Evolutionary conservation across 2,888 invertebrate genomes (phyloP).

Genomic region (Drosophila neonasuta): DNA sequence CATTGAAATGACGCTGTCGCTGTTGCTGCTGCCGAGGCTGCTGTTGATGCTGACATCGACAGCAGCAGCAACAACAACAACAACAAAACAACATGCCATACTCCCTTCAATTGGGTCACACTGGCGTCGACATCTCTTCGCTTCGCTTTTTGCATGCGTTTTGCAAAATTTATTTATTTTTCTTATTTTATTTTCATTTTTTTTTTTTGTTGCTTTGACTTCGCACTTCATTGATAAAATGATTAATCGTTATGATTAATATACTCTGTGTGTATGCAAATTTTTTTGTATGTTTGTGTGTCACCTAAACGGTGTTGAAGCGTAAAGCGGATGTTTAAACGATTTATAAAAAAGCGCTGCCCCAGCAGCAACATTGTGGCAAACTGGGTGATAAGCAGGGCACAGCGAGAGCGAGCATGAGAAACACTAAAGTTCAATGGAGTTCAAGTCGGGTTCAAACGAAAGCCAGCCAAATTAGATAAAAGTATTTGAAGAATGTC

Average conservation of each 20-base stretch:
- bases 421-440: slow-evolving; percentile 37
- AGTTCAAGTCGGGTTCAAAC: slow-evolving; percentile 42
- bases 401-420: slow-evolving; percentile 5
- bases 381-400: slow-evolving; percentile 41
- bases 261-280: background rate
- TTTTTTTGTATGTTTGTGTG: slow-evolving; percentile 34
- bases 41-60: slow-evolving; percentile 8
- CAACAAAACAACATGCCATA: slow-evolving; percentile 17
- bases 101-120: slow-evolving; percentile 68
- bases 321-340: slow-evolving; percentile 72
- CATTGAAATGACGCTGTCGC: slow-evolving; percentile 51
- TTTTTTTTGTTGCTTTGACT: slow-evolving; percentile 27
- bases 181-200: slow-evolving; percentile 25
- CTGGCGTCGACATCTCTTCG: slow-evolving; percentile 42
- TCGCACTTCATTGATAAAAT: slow-evolving; percentile 78
- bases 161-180: slow-evolving; percentile 39
- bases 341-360: slow-evolving; percentile 51
- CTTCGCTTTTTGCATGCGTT: slow-evolving; percentile 15
- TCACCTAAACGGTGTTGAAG: slow-evolving; percentile 56
- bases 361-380: slow-evolving; percentile 44
- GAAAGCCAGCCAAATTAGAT: slow-evolving; percentile 13
- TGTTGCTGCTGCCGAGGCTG: slow-evolving; percentile 28
- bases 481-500: slow-evolving; percentile 18
- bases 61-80: slow-evolving; percentile 14
- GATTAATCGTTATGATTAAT: slow-evolving; percentile 71